These are phyloP conservation scores for Lasius platythorax DNA, from an alignment of 2,888 invertebrate genomes.

Conservation along the genomic window DNA sequence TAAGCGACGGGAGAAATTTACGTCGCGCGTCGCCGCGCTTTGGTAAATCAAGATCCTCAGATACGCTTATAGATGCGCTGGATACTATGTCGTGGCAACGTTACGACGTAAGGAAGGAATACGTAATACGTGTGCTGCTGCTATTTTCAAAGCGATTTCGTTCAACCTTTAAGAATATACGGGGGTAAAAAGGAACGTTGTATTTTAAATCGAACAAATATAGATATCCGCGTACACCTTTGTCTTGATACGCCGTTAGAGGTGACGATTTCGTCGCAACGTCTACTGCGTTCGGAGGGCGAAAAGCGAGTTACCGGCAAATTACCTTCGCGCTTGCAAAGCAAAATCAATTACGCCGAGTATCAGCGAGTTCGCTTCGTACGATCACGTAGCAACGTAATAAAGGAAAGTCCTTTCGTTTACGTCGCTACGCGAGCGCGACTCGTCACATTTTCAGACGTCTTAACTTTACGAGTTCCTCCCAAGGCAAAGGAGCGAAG, in stretches of 20 bases:
- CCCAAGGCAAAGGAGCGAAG: not conserved
- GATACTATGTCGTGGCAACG: not conserved
- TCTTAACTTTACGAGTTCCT: not conserved
- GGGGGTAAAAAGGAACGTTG: not conserved
- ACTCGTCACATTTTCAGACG: constrained; percentile 34
- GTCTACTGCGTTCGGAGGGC: not conserved
- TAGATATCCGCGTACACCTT: not conserved
- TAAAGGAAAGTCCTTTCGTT: constrained; percentile 15
- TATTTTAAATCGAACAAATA: constrained; percentile 1
- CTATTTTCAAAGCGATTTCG: constrained; percentile 17
- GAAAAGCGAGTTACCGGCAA: constrained; percentile 26
- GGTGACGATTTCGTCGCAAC: constrained; percentile 19
- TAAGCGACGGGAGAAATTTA: constrained; percentile 48
- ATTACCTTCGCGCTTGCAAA: constrained; percentile 36
- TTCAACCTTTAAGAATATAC: not conserved
- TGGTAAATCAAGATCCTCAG: constrained; percentile 30
- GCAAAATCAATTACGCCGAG: constrained; percentile 45
- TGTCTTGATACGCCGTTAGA: not conserved
- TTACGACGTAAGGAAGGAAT: not conserved
- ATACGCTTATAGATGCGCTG: constrained; percentile 10
- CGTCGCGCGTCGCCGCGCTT: constrained; percentile 35
- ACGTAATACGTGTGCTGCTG: not conserved
- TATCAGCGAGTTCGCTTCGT: constrained; percentile 28
- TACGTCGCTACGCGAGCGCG: constrained; percentile 5
- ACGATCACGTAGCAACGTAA: constrained; percentile 32